Conservation (phyloP, 2,113 vertebrate species). For the Chaenocephalus aceratus region DNA sequence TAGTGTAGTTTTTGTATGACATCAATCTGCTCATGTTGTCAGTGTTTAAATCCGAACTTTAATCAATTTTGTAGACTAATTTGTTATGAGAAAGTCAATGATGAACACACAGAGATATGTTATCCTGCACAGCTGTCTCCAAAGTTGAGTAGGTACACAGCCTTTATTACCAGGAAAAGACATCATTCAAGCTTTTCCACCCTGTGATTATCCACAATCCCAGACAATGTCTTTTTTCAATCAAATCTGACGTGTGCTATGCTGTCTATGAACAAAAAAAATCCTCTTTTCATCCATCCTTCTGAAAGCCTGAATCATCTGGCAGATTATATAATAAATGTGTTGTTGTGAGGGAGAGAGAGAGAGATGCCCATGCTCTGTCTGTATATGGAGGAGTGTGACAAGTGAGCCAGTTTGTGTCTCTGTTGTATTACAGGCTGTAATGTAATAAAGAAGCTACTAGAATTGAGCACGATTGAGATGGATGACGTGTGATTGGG, state of each 20-base stretch:
- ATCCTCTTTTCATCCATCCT: conserved; percentile 32
- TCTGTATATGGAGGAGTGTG: conserved; percentile 44
- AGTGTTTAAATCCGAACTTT: too few species aligned
- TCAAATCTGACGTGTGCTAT: conserved; percentile 16
- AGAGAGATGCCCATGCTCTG: conserved; percentile 40
- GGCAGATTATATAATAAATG: conserved; percentile 65
- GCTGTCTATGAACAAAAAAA: conserved; percentile 42
- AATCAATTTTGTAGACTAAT: too few species aligned
- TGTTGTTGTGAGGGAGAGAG: conserved; percentile 49
- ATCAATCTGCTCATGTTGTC: too few species aligned
- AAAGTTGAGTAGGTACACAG: conserved; percentile 24
- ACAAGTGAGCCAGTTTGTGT: conserved; percentile 38
- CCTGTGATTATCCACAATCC: conserved; percentile 3
- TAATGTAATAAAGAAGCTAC: conserved; percentile 62
- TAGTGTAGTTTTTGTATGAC: too few species aligned
- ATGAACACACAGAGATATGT: conserved; percentile 7
- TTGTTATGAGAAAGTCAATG: conserved; percentile 2
- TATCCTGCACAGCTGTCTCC: conserved; percentile 7
- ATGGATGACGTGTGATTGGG: conserved; percentile 45
- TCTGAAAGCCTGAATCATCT: conserved; percentile 62
- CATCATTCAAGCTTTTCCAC: background rate
- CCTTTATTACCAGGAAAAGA: background rate
- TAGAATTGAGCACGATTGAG: conserved; percentile 31
- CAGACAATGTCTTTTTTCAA: conserved; percentile 20
- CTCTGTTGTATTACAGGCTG: conserved; percentile 52